phyloP scores from a whole-genome alignment of 2,113 vertebrate genomes.

The Platysteira castanea region DNA sequence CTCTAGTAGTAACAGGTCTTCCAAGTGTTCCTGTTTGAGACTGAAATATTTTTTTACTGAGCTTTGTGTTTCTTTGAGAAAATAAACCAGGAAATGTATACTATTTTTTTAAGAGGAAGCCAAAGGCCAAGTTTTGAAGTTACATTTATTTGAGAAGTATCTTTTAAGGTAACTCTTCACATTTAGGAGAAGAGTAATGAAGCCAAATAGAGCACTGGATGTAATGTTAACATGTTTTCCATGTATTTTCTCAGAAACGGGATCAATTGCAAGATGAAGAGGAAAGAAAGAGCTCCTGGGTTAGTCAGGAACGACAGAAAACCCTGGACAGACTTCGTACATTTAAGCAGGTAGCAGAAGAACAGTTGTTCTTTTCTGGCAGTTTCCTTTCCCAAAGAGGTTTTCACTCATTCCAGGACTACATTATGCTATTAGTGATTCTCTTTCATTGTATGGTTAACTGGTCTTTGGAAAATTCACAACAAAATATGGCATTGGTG shows the following conservation, averaged over 20 bases:
- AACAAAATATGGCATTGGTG: neutral
- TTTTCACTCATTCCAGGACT: neutral
- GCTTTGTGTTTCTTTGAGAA: neutral
- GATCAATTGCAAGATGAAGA: conserved; percentile 86
- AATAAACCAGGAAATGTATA: neutral
- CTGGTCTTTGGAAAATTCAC: neutral
- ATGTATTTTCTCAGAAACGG: conserved; percentile 65
- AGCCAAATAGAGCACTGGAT: neutral
- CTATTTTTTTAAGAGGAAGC: neutral
- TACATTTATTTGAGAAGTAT: neutral
- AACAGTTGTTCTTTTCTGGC: neutral
- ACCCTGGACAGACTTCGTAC: conserved; percentile 92
- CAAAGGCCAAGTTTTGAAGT: neutral
- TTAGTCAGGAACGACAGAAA: conserved; percentile 91
- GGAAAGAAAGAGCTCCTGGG: conserved; percentile 79
- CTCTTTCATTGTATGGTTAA: neutral
- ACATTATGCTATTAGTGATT: neutral
- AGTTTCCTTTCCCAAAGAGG: neutral
- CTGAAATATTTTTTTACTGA: neutral
- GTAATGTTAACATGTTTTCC: neutral
- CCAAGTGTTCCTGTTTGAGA: neutral
- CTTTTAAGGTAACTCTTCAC: neutral
- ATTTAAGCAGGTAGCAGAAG: conserved; percentile 86
- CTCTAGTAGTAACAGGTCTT: neutral
- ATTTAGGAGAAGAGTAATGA: neutral